Evolutionary conservation across 2,888 invertebrate genomes (phyloP), one percentile per base, ranked within the genome.

Genomic region (Quadroppia sp.): DNA sequence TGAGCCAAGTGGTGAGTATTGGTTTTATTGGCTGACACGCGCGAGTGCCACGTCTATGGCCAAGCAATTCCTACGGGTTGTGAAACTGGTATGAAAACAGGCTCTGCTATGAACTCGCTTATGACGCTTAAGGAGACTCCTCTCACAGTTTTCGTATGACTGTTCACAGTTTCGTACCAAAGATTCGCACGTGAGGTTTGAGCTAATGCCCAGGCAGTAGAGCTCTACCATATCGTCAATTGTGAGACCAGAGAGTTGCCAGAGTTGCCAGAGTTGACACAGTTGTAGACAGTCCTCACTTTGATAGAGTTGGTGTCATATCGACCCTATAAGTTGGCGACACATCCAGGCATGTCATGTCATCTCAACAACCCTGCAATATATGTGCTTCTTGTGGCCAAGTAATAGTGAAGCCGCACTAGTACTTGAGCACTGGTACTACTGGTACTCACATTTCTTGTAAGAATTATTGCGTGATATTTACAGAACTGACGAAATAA

Each of bases 141-240:
- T 71, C 71, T 71, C 71, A 71, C 71, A 56, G 56, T 56, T 71
- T 71, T 71, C 59, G 71, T 71, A 71, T 71, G 56, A 59, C 56
- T 71, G 71, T 75, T 75, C 72, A 69, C 74, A 74, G 74, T 74
- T 74, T 69, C 45, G 69, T 61, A 74, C 70, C 61, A 67, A 74
- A 74, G 74, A 70, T 74, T 74, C 74, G 70, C 74, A 74, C 74
- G 71, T 71, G 67, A 67, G 67, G 67, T 67, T 67, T 42, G 67
- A 42, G 67, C 40, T 36, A 67, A 42, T 67, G 32, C 67, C 17
- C 36, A 32, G 30, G 15, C 28, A 28, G 2, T 30, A 59, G 28
- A 28, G 59, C 45, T 45, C 15, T 15, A 45, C 17, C 45, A 15
- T 9, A 45, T 45, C 6, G 67, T 32, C 7, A 64, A 45, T 45